phyloP scores from a whole-genome alignment of 2,797 vertebrate genomes.

The Halcyon badia region DNA sequence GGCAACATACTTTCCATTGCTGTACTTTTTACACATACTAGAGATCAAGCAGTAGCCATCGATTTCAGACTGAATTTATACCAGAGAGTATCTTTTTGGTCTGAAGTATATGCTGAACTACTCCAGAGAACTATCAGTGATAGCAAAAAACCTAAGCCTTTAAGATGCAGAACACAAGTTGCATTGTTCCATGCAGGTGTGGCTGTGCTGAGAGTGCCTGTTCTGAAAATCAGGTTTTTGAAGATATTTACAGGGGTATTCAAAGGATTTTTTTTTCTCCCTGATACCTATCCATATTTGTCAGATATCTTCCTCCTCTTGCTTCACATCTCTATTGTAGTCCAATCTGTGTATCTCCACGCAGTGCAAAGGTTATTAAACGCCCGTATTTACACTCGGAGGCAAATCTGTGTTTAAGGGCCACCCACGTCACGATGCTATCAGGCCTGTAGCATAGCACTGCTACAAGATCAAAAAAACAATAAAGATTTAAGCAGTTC shows the following conservation, averaged over 20 bases:
- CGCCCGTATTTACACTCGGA: background rate
- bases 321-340: background rate
- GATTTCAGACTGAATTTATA: slow-evolving; percentile 42
- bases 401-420: background rate
- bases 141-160: background rate
- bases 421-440: background rate
- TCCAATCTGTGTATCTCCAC: background rate
- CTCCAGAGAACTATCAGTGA: background rate
- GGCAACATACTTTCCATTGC: background rate
- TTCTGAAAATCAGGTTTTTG: background rate
- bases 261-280: background rate
- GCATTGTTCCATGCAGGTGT: background rate
- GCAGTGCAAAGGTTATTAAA: background rate
- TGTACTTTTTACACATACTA: background rate
- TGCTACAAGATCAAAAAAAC: background rate
- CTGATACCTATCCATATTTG: background rate
- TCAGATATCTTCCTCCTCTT: background rate
- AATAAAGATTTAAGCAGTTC: background rate
- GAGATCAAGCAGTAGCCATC: background rate
- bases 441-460: background rate
- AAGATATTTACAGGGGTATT: background rate
- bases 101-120: background rate
- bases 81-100: background rate
- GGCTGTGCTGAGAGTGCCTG: background rate
- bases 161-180: background rate